Conservation (phyloP, 2,888 invertebrate genomes). For the Apocheima hispidaria region DNA sequence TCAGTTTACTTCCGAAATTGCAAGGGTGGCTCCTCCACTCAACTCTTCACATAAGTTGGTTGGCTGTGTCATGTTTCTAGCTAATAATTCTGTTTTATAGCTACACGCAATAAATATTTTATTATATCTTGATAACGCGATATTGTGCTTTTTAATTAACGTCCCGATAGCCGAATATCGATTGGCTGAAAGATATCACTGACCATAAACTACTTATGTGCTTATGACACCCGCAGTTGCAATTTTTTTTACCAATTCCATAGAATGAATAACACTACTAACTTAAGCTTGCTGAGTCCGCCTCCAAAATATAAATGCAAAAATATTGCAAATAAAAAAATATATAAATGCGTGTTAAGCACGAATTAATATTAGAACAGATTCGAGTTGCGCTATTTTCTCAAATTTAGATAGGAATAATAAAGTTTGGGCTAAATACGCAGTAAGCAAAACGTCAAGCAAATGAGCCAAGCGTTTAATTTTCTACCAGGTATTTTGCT, state of each 20-base stretch:
- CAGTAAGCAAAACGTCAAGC: too few species aligned
- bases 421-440: too few species aligned
- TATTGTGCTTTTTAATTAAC: conserved; percentile 36
- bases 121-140: conserved; percentile 33
- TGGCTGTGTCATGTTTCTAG: background rate
- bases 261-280: background rate
- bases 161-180: conserved; percentile 17
- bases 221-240: background rate
- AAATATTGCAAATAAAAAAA: too few species aligned
- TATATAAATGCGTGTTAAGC: too few species aligned
- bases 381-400: too few species aligned
- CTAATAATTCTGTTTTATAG: conserved; percentile 18
- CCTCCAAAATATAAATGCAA: background rate
- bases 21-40: background rate
- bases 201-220: conserved; percentile 15
- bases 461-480: too few species aligned
- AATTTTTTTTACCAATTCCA: background rate
- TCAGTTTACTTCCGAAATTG: background rate
- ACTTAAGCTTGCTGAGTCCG: too few species aligned
- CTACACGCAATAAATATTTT: conserved; percentile 31
- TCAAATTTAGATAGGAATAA: too few species aligned
- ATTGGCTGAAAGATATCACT: conserved; percentile 25
- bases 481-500: too few species aligned
- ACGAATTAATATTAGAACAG: too few species aligned
- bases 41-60: background rate